Percentiles rank a stretch among this genome's conserved stretches.
Evolutionary conservation across 2,797 vertebrate genomes (phyloP).

Genomic region (Dendrocincla fuliginosa): DNA sequence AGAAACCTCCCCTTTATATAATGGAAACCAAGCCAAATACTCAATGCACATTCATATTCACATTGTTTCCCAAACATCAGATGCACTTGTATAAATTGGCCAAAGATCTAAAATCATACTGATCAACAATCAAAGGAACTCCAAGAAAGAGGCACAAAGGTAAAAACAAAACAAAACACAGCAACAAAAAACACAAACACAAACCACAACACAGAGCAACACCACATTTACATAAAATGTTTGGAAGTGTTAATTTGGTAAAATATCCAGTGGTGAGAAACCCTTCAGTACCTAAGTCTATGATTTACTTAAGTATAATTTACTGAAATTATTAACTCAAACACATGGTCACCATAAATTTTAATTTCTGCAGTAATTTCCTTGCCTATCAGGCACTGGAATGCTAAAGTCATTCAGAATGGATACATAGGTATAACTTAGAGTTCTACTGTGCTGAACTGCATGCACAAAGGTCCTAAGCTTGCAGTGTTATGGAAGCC

Average conservation of each 20-base stretch:
- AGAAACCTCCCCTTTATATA: background rate
- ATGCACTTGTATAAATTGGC: background rate
- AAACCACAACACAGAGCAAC: background rate
- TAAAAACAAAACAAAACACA: background rate
- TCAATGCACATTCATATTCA: rapidly evolving
- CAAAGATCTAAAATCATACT: background rate
- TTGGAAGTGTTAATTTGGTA: background rate
- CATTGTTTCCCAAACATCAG: background rate
- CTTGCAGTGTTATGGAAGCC: background rate
- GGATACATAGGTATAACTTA: background rate
- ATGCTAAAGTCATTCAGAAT: background rate
- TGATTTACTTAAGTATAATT: background rate
- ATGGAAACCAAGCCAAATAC: background rate
- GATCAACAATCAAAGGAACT: background rate
- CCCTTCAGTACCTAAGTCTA: background rate
- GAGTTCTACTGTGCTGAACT: background rate
- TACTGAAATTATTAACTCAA: background rate
- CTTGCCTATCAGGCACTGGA: background rate
- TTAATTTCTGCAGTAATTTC: background rate
- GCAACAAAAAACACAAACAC: background rate
- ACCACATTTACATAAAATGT: background rate
- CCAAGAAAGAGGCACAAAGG: background rate
- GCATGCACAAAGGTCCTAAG: background rate
- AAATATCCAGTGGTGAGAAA: background rate
- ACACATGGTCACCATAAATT: background rate